Base-by-base conservation (phyloP, 2,888 invertebrate species). In the Stenichneumon culpator region DNA sequence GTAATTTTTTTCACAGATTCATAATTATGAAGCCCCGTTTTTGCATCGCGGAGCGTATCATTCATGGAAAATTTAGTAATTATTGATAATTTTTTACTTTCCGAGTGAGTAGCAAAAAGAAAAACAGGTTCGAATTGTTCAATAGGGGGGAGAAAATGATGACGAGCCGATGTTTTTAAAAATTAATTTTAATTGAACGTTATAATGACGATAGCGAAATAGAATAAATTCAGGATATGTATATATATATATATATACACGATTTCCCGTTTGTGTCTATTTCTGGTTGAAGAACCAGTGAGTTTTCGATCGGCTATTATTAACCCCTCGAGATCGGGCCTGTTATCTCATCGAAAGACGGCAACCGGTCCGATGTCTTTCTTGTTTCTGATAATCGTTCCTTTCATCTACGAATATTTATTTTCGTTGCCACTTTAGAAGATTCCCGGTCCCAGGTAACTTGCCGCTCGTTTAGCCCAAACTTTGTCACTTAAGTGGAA, bases 401-500 rank as follows among this genome's bases (percentile, higher is more conserved):
- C 4, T 22, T 4, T 11, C 25, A 14, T 22, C 57, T 19, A 14
- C 3, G 11, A 22, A 25, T 57, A 57, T 57, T 0, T 19, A 11
- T 57, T 57, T 22, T 14, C 57, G 57, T 19, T 2, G 57, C 19
- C 25, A 22, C 22, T 22, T 9, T 16, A 47, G 4, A 47, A 47
- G 3, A 47, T 4, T 47, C 44, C 16, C 44, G 4, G 16, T 39
- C 11, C 9, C 11, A 11, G 44, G 14, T 14, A 16, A 47, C 44
- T 47, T 16, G 0, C 16, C 44, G 44, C 16, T 16, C 22, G 4
- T 4, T 54, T 54, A 7, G 22, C 25, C 22, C 11, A 57, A 57
- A 57, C 25, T 22, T 57, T 57, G 57, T 11, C 44, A 57, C 57
- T 57, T 25, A 25, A 72, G 22, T 44, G 72, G 72, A 39, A 54